Conservation (phyloP, 2,888 invertebrate species). For the Tholera decimalis region DNA sequence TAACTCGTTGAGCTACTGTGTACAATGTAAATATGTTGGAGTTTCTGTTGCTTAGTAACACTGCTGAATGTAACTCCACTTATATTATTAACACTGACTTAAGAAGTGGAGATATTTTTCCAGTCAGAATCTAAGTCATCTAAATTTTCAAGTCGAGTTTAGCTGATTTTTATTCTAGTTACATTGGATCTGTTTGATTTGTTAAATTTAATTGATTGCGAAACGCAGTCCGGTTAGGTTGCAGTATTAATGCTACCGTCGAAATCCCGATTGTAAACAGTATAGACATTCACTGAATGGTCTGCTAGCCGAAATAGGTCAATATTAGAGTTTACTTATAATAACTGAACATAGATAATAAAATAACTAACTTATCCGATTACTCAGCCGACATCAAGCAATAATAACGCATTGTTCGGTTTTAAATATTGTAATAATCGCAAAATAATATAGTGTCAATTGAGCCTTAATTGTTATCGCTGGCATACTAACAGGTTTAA, state of each 20-base stretch:
- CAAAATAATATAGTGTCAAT: slow-evolving; percentile 42
- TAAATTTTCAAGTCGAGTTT: slow-evolving; percentile 34
- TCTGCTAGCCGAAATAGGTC: slow-evolving; percentile 33
- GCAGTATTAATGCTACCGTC: slow-evolving; percentile 9
- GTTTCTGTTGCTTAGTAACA: neutral
- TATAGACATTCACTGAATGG: slow-evolving; percentile 41
- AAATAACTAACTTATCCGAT: slow-evolving; percentile 19
- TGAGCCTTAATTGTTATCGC: slow-evolving; percentile 41
- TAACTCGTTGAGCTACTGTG: slow-evolving; percentile 14
- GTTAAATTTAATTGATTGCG: slow-evolving; percentile 26
- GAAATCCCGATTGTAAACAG: slow-evolving; percentile 1
- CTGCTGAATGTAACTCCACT: neutral
- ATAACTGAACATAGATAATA: no score
- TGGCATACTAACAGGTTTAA: slow-evolving; percentile 51
- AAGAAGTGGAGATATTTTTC: neutral
- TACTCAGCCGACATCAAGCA: slow-evolving; percentile 11
- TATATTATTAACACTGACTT: no score
- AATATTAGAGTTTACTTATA: slow-evolving; percentile 24
- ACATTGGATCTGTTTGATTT: slow-evolving; percentile 11
- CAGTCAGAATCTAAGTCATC: slow-evolving; percentile 20
- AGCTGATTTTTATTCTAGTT: slow-evolving; percentile 34
- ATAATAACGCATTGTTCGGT: neutral
- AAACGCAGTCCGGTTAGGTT: slow-evolving; percentile 11
- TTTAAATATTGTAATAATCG: slow-evolving; percentile 13
- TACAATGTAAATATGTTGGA: slow-evolving; percentile 1